Evolutionary conservation across 2,797 vertebrate genomes (phyloP).

Genomic region (Capromys pilorides): DNA sequence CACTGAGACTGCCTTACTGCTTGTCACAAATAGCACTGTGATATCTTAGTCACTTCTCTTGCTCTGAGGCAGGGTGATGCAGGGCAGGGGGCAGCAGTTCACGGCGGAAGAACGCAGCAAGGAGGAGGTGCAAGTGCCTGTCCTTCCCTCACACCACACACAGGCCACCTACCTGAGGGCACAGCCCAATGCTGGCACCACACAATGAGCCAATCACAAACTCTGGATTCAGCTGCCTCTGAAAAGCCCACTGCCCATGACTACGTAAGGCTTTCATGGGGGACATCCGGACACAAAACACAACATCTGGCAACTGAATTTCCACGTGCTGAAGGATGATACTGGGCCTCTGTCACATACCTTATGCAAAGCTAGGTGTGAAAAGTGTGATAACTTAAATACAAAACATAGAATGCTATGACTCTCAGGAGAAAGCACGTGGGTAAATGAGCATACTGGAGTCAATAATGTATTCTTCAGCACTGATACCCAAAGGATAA

Average conservation of each 20-base stretch:
- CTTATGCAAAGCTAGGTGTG: neutral
- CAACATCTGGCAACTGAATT: neutral
- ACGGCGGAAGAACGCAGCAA: neutral
- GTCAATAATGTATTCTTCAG: neutral
- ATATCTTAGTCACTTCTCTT: neutral
- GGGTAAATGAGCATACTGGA: neutral
- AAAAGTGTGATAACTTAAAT: neutral
- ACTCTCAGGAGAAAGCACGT: neutral
- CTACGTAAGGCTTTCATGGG: neutral
- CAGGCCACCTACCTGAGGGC: no score
- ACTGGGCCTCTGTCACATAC: neutral
- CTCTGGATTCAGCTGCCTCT: neutral
- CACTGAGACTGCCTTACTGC: neutral
- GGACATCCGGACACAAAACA: neutral
- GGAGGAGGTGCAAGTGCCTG: neutral
- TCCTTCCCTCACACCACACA: neutral
- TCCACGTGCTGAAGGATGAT: neutral
- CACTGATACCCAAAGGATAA: neutral
- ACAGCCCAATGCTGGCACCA: neutral
- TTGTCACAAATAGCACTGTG: neutral
- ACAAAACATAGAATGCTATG: neutral
- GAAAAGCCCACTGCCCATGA: neutral
- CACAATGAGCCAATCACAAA: neutral
- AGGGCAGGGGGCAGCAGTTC: neutral
- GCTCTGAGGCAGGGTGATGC: neutral